Percentiles rank a stretch among this genome's conserved stretches.
Conservation (phyloP, 2,888 invertebrate species). For the Enoplolaimus lenunculus region DNA sequence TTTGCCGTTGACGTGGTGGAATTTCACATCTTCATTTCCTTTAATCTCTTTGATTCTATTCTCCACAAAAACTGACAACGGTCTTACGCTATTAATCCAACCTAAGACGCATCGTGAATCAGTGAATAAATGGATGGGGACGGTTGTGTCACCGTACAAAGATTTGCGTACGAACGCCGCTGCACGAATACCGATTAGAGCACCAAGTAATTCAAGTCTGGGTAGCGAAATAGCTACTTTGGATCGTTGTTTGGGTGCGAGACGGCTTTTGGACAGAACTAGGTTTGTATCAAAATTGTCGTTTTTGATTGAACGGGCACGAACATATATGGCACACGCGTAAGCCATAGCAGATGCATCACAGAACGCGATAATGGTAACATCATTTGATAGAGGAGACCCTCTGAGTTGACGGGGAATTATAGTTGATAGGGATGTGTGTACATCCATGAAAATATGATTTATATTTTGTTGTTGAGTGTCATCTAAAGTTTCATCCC, state of each 20-base stretch:
- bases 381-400: not conserved
- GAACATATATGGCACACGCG: constrained; percentile 26
- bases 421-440: not conserved
- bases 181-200: not conserved
- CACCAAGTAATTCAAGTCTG: not conserved
- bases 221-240: not conserved
- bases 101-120: constrained; percentile 26
- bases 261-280: not conserved
- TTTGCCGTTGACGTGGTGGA: not conserved
- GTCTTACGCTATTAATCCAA: constrained; percentile 25
- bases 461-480: not conserved
- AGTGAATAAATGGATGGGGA: constrained; percentile 21
- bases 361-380: constrained; percentile 25
- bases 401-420: not conserved
- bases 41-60: constrained; percentile 26
- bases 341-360: constrained; percentile 29
- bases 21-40: not conserved
- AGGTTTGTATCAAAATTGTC: not conserved
- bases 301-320: not conserved
- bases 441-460: not conserved
- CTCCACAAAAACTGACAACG: constrained; percentile 25
- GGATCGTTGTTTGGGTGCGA: not conserved
- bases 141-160: not conserved
- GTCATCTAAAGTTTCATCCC: constrained; percentile 28
- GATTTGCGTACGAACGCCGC: not conserved